These are phyloP conservation scores for Drosophila falleni DNA, from an alignment of 2,888 invertebrate genomes.

Conservation along the genomic window DNA sequence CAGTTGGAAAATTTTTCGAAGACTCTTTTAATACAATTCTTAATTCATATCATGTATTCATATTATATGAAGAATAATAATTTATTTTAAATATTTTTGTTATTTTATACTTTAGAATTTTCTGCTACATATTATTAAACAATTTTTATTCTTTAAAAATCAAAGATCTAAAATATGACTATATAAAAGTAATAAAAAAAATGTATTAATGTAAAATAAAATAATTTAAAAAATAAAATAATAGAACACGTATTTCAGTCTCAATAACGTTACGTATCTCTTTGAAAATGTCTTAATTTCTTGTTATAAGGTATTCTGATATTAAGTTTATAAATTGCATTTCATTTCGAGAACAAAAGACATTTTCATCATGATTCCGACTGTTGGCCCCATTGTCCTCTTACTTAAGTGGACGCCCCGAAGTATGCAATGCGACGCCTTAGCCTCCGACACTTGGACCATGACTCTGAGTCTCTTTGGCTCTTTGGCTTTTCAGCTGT, in stretches of 20 bases:
- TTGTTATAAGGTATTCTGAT: neutral
- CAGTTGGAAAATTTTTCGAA: no score
- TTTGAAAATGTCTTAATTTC: no score
- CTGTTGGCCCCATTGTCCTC: conserved; percentile 33
- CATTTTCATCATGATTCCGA: neutral
- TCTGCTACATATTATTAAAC: no score
- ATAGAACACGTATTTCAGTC: no score
- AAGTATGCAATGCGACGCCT: conserved; percentile 58
- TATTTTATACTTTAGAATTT: no score
- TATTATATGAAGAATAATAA: neutral
- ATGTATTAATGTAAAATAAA: neutral
- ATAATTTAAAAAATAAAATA: neutral
- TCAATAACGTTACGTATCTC: no score
- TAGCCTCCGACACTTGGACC: conserved; percentile 46
- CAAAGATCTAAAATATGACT: no score
- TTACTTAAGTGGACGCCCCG: conserved; percentile 18
- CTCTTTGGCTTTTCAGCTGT: conserved; percentile 8
- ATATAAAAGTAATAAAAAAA: neutral
- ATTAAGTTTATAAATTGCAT: neutral
- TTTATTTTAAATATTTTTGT: neutral
- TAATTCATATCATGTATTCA: no score
- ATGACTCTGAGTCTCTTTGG: conserved; percentile 36
- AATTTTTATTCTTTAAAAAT: no score
- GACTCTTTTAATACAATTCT: no score
- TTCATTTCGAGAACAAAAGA: neutral